Conservation (phyloP, 2,888 invertebrate species). For the Drosophila parthenogenetica region DNA sequence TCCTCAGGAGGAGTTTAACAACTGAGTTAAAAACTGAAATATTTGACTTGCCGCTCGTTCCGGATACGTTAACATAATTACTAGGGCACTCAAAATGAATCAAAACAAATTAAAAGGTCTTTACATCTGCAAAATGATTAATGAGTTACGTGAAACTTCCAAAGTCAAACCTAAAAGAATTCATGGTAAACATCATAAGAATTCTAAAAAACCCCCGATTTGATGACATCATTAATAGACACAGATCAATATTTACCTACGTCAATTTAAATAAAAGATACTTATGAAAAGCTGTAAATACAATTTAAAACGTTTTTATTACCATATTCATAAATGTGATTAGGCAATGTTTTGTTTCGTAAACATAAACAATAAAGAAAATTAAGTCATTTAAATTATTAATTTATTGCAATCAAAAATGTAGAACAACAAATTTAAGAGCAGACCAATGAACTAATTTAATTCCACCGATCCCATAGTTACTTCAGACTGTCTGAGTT, state of each 20-base stretch:
- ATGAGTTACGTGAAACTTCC: not conserved
- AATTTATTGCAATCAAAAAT: constrained; percentile 15
- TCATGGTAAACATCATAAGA: not conserved
- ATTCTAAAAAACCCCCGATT: not conserved
- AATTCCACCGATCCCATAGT: not conserved
- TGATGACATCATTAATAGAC: constrained; percentile 33
- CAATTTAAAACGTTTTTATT: not conserved
- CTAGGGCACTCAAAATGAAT: not conserved
- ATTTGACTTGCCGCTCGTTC: not conserved
- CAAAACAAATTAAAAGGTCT: not conserved
- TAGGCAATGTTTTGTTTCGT: constrained; percentile 5
- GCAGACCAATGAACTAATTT: constrained; percentile 3
- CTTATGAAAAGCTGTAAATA: not conserved
- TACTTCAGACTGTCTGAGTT: not conserved
- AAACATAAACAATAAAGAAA: not conserved
- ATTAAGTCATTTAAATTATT: constrained; percentile 8
- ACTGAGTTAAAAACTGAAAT: too few species aligned
- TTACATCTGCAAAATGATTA: constrained; percentile 16
- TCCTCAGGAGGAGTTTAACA: too few species aligned
- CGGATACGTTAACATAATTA: not conserved
- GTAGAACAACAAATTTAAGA: constrained; percentile 21
- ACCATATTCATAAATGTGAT: not conserved
- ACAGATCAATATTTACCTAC: constrained; percentile 2
- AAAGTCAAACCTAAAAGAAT: not conserved
- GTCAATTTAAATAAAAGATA: constrained; percentile 8